Evolutionary conservation across 1,140 invertebrate species (phyloP).

Genomic region (Phthorimaea operculella): DNA sequence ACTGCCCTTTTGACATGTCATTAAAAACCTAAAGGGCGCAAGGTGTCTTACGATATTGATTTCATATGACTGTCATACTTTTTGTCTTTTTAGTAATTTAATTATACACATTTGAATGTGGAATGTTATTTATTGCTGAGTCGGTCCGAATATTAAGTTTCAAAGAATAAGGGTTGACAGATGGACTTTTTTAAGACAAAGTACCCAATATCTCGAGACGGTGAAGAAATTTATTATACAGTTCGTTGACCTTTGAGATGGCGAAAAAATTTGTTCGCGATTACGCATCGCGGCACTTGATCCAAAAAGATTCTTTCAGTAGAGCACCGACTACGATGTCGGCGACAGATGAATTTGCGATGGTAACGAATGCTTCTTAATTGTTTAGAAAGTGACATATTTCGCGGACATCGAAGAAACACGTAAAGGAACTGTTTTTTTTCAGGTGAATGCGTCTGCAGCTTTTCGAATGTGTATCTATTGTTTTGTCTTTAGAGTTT

Average conservation of each 20-base stretch:
- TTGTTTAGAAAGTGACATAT: too few species aligned
- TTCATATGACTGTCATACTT: background rate
- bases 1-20: background rate
- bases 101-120: background rate
- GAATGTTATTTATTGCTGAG: background rate
- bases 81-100: background rate
- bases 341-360: too few species aligned
- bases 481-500: too few species aligned
- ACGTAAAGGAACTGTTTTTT: too few species aligned
- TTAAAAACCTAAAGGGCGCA: background rate
- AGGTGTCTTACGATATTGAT: background rate
- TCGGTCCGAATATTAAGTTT: constrained; percentile 1
- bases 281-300: constrained; percentile 10
- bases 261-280: background rate
- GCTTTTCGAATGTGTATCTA: too few species aligned
- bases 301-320: background rate
- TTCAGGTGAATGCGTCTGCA: too few species aligned
- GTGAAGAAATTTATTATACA: background rate
- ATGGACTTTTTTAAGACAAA: background rate
- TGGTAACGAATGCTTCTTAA: too few species aligned
- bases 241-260: background rate
- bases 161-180: background rate
- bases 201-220: background rate
- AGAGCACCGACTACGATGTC: too few species aligned
- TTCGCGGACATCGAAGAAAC: too few species aligned